Percentiles rank a stretch among this genome's conserved stretches.
phyloP scores from a whole-genome alignment of 2,888 invertebrate genomes.

The Noctua janthe region DNA sequence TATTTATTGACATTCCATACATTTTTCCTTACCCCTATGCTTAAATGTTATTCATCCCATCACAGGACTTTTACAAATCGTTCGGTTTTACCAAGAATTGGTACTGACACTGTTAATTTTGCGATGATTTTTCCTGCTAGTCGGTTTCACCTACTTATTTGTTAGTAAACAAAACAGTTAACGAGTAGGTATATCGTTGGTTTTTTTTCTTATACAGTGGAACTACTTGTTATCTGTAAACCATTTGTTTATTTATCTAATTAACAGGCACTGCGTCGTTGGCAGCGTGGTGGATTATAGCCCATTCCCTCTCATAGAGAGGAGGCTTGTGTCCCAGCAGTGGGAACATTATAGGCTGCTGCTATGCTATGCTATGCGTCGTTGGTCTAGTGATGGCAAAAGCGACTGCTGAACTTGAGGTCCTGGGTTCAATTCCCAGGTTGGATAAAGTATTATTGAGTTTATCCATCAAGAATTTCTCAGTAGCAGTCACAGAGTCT shows the following conservation, averaged over 20 bases:
- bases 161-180: slow-evolving; percentile 13
- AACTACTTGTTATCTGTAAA: neutral
- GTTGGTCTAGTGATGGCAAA: too few relatives aligned
- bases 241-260: neutral
- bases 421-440: too few relatives aligned
- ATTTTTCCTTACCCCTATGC: slow-evolving; percentile 25
- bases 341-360: too few relatives aligned
- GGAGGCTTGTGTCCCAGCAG: too few relatives aligned
- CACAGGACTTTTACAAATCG: slow-evolving; percentile 2
- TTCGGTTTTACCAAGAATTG: slow-evolving; percentile 2
- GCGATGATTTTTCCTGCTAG: slow-evolving; percentile 21
- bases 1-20: slow-evolving; percentile 11
- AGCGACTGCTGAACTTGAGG: too few relatives aligned
- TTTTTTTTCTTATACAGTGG: neutral
- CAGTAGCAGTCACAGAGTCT: too few relatives aligned
- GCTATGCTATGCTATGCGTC: too few relatives aligned
- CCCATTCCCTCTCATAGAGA: too few relatives aligned
- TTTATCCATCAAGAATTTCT: too few relatives aligned
- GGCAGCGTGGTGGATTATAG: too few relatives aligned
- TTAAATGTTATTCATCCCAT: slow-evolving; percentile 26
- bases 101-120: neutral
- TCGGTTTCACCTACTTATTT: neutral
- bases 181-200: neutral
- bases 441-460: too few relatives aligned
- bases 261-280: too few relatives aligned